phyloP scores from a whole-genome alignment of 1,140 invertebrate genomes.

The Hyposmocoma kahamanoa region DNA sequence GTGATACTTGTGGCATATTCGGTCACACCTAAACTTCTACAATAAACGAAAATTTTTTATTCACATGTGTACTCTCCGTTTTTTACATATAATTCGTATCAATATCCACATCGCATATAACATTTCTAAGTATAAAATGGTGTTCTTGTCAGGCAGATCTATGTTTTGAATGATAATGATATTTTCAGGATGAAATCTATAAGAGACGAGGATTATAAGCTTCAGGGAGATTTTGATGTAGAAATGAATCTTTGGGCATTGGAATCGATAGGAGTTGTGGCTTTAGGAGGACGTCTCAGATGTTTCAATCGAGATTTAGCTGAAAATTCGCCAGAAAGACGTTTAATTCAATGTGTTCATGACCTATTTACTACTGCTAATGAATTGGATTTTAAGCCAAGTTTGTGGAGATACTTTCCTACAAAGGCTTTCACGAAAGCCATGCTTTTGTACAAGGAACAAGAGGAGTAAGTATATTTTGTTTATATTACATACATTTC shows the following conservation, averaged over 20 bases:
- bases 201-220: conserved; percentile 70
- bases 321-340: conserved; percentile 71
- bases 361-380: conserved; percentile 76
- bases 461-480: conserved; percentile 15
- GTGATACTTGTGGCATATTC: too few species aligned
- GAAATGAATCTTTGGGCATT: conserved; percentile 81
- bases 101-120: too few species aligned
- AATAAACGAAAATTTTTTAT: too few species aligned
- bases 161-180: too few species aligned
- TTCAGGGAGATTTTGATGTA: conserved; percentile 75
- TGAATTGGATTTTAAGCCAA: conserved; percentile 77
- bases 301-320: conserved; percentile 72
- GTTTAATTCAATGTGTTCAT: conserved; percentile 76
- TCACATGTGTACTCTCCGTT: too few species aligned
- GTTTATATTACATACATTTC: too few species aligned
- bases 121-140: too few species aligned
- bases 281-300: conserved; percentile 79
- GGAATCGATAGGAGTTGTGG: conserved; percentile 80
- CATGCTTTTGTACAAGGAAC: conserved; percentile 57
- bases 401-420: conserved; percentile 76
- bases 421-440: conserved; percentile 75
- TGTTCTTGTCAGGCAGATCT: too few species aligned
- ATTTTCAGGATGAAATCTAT: conserved; percentile 74
- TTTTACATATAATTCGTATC: too few species aligned
- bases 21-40: too few species aligned